Conservation (phyloP, 2,113 vertebrate genomes). For the Entomyzon cyanotis region DNA sequence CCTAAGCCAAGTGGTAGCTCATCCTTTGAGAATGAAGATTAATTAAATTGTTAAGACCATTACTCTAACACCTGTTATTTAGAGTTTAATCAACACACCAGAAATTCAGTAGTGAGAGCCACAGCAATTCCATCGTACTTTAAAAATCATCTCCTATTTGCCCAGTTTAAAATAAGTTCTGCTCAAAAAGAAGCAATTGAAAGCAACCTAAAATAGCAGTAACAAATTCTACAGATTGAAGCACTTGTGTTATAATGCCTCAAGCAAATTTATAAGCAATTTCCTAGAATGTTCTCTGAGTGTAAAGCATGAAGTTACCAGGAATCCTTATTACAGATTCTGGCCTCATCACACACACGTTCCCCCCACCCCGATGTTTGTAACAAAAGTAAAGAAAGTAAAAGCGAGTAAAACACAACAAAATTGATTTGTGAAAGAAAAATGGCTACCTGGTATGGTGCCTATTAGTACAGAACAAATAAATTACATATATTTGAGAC, state of each 20-base stretch:
- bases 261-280: constrained; percentile 60
- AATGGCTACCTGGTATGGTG: not conserved
- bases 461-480: constrained; percentile 12
- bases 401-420: constrained; percentile 47
- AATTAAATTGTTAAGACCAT: constrained; percentile 34
- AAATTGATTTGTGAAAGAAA: constrained; percentile 27
- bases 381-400: constrained; percentile 50
- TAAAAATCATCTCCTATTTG: constrained; percentile 40
- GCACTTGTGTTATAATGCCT: constrained; percentile 30
- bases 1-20: not conserved
- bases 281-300: constrained; percentile 51
- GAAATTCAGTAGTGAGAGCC: constrained; percentile 49
- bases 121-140: constrained; percentile 30
- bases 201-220: constrained; percentile 53
- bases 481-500: constrained; percentile 8
- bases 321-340: constrained; percentile 9
- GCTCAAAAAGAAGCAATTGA: constrained; percentile 53
- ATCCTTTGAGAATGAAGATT: constrained; percentile 60
- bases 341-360: not conserved
- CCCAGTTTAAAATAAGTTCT: constrained; percentile 63
- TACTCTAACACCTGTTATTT: constrained; percentile 61
- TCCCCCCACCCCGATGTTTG: not conserved
- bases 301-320: constrained; percentile 45
- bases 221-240: constrained; percentile 47
- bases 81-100: constrained; percentile 48